Base-by-base conservation (phyloP, 2,888 invertebrate species). In the Scaptomyza tumidula region DNA sequence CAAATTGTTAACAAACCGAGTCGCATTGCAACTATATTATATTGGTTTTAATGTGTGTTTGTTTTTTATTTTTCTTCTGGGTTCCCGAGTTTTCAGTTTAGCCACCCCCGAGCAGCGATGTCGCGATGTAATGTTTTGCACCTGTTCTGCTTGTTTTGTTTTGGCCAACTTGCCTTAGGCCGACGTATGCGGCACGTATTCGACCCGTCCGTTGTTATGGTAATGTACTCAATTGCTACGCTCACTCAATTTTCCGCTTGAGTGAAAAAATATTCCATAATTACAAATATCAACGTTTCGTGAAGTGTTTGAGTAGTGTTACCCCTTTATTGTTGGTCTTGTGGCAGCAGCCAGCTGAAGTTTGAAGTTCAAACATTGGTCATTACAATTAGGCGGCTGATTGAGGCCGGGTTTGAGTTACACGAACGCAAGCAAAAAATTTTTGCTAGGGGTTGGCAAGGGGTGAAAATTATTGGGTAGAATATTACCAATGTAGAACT, bases 131-230 rank as follows among this genome's bases (percentile, higher is more conserved):
- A 57, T 67, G 70, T 63, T 78, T 75, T 80, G 81, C 89, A 88
- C 84, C 89, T 88, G 89, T 78, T 86, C 74, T 59, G 44, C 41
- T 39, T 75, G 72, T 75, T 84, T 84, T 84, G 84, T 88, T 84
- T 84, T 84, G 88, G 73, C 80, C 73, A 88, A 84, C 46, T 83
- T 71, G 64, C 59, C 78, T 70, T 71, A 59, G 77, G 62, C 62
- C 61, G 27, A 67, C 41, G 33, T 50, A 53, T 45, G 49, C 44
- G 68, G 46, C 56, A 57, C 49, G 44, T 19, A 19, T 19, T 19
- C 19, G 43, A 59, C 49, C 50, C 59, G 72, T 45, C 43, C 63
- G 84, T 85, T 85, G 84, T 88, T 85, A 85, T 85, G 84, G 84
- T 75, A 71, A 88, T 88, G 49, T 64, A 46, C 85, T 75, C 78